Conservation (phyloP, 2,113 vertebrate species). For the Bombycilla garrulus region DNA sequence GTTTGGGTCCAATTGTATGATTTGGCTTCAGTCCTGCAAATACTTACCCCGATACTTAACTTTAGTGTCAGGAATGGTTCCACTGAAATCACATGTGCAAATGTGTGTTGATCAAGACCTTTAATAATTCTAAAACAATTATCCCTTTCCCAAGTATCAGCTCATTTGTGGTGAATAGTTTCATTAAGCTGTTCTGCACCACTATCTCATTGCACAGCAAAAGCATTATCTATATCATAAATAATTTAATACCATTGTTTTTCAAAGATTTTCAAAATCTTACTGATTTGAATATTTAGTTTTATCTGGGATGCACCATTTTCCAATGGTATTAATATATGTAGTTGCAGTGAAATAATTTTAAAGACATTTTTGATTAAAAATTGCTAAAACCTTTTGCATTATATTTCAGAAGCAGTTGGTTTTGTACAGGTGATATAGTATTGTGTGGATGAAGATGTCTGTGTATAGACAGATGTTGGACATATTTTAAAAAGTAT, state of each 20-base stretch:
- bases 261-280: background rate
- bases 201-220: background rate
- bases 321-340: background rate
- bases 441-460: background rate
- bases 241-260: background rate
- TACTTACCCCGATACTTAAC: conserved; percentile 19
- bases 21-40: conserved; percentile 52
- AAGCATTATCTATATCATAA: background rate
- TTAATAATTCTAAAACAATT: background rate
- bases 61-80: conserved; percentile 26
- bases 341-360: background rate
- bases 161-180: background rate
- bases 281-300: background rate
- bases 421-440: background rate
- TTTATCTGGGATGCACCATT: background rate
- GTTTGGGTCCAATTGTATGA: background rate
- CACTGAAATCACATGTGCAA: conserved; percentile 15
- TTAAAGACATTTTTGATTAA: background rate
- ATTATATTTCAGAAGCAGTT: background rate
- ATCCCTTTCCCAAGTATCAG: background rate
- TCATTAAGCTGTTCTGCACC: background rate
- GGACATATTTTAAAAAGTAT: background rate
- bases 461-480: background rate
- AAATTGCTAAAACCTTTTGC: background rate
- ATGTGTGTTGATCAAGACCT: conserved; percentile 7